These are phyloP conservation scores for Junonia oenone DNA, from an alignment of 2,888 invertebrate genomes.

Conservation along the genomic window DNA sequence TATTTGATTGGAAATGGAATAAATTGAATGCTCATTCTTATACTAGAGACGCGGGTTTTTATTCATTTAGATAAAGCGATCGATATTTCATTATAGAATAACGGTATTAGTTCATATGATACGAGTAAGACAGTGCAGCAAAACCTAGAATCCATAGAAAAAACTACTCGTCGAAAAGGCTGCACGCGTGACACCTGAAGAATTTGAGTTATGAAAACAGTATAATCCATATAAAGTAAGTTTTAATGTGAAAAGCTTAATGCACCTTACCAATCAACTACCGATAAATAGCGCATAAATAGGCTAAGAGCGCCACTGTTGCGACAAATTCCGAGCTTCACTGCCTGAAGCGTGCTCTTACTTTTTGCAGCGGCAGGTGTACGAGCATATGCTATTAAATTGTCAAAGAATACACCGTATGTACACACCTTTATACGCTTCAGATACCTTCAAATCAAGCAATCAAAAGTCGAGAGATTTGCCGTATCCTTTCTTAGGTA, in stretches of 20 bases:
- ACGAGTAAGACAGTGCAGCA: not conserved
- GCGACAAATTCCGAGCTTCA: constrained; percentile 74
- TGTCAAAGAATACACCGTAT: constrained; percentile 63
- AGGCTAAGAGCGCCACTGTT: constrained; percentile 58
- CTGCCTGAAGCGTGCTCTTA: constrained; percentile 72
- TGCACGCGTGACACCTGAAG: constrained; percentile 24
- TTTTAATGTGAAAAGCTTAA: constrained; percentile 41
- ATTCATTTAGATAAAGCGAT: not conserved
- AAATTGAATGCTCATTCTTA: not conserved
- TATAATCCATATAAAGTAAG: constrained; percentile 26
- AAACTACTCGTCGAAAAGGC: constrained; percentile 3
- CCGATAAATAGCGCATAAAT: constrained; percentile 74
- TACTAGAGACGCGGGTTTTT: not conserved
- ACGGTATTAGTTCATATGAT: not conserved
- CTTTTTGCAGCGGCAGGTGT: constrained; percentile 77
- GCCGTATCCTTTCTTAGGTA: constrained; percentile 13
- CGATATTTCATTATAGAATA: not conserved
- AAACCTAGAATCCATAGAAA: constrained; percentile 3
- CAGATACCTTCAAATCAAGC: constrained; percentile 61
- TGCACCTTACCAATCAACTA: constrained; percentile 77
- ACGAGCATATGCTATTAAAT: constrained; percentile 76
- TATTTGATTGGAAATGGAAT: not conserved
- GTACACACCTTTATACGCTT: constrained; percentile 44
- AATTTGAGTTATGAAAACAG: constrained; percentile 27
- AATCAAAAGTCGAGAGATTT: constrained; percentile 58